A percentile compares a stretch with the other conserved stretches of the same genome.
phyloP scores from a whole-genome alignment of 2,113 vertebrate genomes.

The Cololabis saira region DNA sequence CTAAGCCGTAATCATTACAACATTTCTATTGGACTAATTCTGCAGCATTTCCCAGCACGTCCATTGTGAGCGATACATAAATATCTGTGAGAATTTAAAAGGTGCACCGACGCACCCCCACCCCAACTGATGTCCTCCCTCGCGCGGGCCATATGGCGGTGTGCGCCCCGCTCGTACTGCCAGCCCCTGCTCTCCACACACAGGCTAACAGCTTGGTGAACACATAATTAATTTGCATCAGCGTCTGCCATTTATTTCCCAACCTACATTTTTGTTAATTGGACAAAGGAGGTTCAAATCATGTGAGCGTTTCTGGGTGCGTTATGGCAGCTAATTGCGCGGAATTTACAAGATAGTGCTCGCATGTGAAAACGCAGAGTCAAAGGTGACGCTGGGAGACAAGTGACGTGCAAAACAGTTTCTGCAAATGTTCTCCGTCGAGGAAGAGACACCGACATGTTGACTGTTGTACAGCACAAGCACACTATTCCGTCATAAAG shows the following conservation, averaged over 20 bases:
- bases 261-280: conserved; percentile 85
- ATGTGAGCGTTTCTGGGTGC: conserved; percentile 73
- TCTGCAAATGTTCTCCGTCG: too few relatives aligned
- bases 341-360: conserved; percentile 53
- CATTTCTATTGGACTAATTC: conserved; percentile 37
- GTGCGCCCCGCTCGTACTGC: conserved; percentile 67
- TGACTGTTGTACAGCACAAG: conserved; percentile 11
- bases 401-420: too few relatives aligned
- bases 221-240: conserved; percentile 84
- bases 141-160: conserved; percentile 80
- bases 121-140: conserved; percentile 65
- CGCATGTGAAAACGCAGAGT: conserved; percentile 45
- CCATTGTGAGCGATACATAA: conserved; percentile 49
- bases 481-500: conserved; percentile 15
- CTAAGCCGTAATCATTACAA: conserved; percentile 22
- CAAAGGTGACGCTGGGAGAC: conserved; percentile 24
- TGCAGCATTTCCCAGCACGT: conserved; percentile 36
- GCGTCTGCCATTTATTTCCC: conserved; percentile 85
- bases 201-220: conserved; percentile 82
- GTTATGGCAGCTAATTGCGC: conserved; percentile 73
- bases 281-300: conserved; percentile 81
- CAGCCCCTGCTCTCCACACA: conserved; percentile 69
- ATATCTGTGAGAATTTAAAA: conserved; percentile 74
- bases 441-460: too few relatives aligned
- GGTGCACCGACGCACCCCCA: conserved; percentile 40